Base-by-base conservation (phyloP, 2,797 vertebrate genomes). In the Antennarius maculatus region DNA sequence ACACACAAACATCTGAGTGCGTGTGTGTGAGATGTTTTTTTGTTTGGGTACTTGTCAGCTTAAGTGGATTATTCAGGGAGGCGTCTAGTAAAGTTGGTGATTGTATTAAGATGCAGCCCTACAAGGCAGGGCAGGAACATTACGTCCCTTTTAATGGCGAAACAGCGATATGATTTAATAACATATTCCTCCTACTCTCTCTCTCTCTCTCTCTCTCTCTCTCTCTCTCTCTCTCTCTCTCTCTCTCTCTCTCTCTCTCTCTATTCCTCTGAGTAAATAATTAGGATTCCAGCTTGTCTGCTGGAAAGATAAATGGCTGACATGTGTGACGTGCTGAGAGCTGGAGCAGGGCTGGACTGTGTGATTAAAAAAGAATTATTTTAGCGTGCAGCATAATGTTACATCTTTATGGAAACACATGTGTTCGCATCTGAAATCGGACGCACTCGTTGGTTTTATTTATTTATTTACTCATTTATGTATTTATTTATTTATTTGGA, bases 231-330 rank as follows among this genome's bases (percentile, higher is more conserved):
- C 74, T 53, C 76, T 46, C 74, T 54, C 64, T 49, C 65, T 52
- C 67, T 48, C 62, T 37, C 71, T 83, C 77, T 84, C 82, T 60
- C 67, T 82, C 71, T 73, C 78, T 81, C 83, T 79, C 88, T 92
- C 93, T 95, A 95, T 95, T 94, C 94, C 95, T 95, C 91, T 88
- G 95, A 96, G 95, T 95, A 95, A 96, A 95, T 95, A 94, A 95
- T 95, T 95, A 94, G 94, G 94, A 95, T 94, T 93, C 94, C 90
- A 89, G 90, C 92, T 93, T 91, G 94, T 95, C 94, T 90, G 60
- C 87, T 72, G 91, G 84, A 93, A 96, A 96, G 95, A 97, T 95
- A 95, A 96, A 97, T 96, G 94, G 95, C 89, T 91, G 92, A 94
- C 94, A 94, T 95, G 94, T 95, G 94, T 91, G 94, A 95, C 90